Base-by-base conservation (phyloP, 2,797 vertebrate genomes). In the Fratercula arctica region DNA sequence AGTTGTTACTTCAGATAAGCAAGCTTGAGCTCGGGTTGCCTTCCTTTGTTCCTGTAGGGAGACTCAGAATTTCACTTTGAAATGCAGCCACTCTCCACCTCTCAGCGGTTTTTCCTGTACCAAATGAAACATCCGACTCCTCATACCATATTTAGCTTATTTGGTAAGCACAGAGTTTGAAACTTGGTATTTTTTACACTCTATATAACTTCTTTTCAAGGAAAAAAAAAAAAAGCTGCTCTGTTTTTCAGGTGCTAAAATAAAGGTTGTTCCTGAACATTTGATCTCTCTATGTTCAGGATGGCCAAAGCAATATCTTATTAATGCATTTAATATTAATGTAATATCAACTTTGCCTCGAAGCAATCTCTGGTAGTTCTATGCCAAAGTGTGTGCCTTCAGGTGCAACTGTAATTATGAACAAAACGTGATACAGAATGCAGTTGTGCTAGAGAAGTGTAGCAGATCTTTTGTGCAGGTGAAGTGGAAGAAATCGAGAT, bases 81-180 rank as follows among this genome's bases (percentile, higher is more conserved):
- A 96, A 91, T 90, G 72, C 85, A 93, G 39, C 86, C 86, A 41
- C n/a, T 93, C 39, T 91, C 70, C 18, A 53, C 61, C 60, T 92
- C 94, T 89, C 50, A 85, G 85, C 68, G 87, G 69, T 56, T 80
- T 89, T 78, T 96, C 93, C 87, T 92, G 37, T 57, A 92, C 53
- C 29, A 56, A 93, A 54, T 67, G 41, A 75, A 68, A n/a, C 33
- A 14, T 25, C 63, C 54, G 24, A 41, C 20, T 81, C 74, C 50
- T 89, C 4, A 0, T 48, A 33, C 28, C 5, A 2, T 20, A 11
- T 41, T 72, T 72, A 50, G 41, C 41, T 89, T 61, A 25, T 21
- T 80, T 82, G 20, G 39, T 56, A 64, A 66, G 57, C n/a, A n/a
- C 6, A 7, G 10, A 3, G 8, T n/a, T 91, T 67, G 45, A 64